Conservation (phyloP, 1,140 invertebrate genomes). For the Leptinotarsa texana region DNA sequence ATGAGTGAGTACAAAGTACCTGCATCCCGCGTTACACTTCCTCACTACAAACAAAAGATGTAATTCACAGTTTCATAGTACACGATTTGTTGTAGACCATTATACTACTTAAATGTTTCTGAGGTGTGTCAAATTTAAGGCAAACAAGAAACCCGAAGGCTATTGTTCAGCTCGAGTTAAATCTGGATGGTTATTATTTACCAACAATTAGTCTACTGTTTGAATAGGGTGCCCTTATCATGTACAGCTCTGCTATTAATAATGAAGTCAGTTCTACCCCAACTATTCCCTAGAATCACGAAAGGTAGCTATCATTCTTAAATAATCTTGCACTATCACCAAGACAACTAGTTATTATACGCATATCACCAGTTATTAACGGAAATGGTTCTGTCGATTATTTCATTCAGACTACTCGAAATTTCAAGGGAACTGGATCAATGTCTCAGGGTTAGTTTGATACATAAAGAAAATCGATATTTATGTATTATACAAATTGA, state of each 20-base stretch:
- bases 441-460: too few species aligned
- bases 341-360: too few species aligned
- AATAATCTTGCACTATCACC: too few species aligned
- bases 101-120: conserved; percentile 5
- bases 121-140: conserved; percentile 7
- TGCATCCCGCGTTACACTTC: background rate
- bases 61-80: background rate
- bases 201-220: conserved; percentile 8
- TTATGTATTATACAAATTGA: too few species aligned
- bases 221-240: conserved; percentile 7
- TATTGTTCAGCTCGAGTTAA: conserved; percentile 2
- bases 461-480: too few species aligned
- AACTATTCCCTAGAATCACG: background rate
- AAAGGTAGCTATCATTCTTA: too few species aligned
- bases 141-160: conserved; percentile 5
- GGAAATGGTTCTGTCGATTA: too few species aligned
- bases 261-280: background rate
- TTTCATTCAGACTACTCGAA: too few species aligned
- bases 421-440: too few species aligned
- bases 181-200: conserved; percentile 6
- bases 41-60: background rate
- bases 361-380: too few species aligned
- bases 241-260: background rate
- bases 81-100: background rate
- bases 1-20: conserved; percentile 3